Evolutionary conservation across 1,140 invertebrate genomes (phyloP).

Genomic region (Paramacrobiotus metropolitanus): DNA sequence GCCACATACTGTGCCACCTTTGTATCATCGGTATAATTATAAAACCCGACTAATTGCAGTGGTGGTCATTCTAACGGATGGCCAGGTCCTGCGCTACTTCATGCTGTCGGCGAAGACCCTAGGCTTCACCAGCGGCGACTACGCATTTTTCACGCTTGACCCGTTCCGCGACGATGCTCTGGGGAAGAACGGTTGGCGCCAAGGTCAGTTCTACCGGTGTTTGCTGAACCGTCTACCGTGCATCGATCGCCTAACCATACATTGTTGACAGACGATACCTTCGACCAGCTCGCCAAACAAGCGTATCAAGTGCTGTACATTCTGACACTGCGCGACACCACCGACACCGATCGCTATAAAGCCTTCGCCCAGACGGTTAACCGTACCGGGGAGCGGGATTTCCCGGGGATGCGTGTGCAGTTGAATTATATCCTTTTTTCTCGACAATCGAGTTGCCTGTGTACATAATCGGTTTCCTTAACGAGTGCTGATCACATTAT

Average conservation of each 20-base stretch:
- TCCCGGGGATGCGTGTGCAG: not conserved
- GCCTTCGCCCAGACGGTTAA: not conserved
- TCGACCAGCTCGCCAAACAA: not conserved
- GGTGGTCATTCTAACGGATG: not conserved
- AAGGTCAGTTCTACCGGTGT: too few species aligned
- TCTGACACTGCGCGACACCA: not conserved
- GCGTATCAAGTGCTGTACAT: not conserved
- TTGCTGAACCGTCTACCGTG: too few species aligned
- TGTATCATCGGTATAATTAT: too few species aligned
- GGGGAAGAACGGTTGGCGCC: not conserved
- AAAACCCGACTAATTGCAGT: not conserved
- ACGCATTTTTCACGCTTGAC: not conserved
- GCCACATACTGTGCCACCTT: too few species aligned
- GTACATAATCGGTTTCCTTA: too few species aligned
- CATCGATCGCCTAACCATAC: too few species aligned
- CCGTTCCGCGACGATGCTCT: not conserved
- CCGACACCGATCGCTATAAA: not conserved
- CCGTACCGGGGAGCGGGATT: not conserved
- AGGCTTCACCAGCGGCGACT: not conserved
- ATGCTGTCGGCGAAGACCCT: not conserved
- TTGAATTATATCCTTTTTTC: too few species aligned
- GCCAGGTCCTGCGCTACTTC: not conserved
- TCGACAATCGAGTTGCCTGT: too few species aligned
- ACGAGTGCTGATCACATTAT: too few species aligned
- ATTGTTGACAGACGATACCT: not conserved